Evolutionary conservation across 2,113 vertebrate species (phyloP).

Genomic region (Tympanuchus pallidicinctus): DNA sequence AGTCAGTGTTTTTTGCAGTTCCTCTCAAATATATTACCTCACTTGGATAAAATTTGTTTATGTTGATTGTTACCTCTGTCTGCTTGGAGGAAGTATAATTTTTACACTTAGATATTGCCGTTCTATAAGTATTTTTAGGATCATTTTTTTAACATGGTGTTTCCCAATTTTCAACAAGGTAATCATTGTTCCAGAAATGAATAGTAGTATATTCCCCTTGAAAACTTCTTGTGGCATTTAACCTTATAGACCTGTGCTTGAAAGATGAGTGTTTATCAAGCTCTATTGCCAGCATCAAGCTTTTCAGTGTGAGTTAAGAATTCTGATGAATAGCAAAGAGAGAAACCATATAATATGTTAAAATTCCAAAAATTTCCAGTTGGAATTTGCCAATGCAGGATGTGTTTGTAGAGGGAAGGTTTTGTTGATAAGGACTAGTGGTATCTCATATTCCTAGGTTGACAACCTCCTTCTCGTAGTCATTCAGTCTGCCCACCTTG

Average conservation of each 20-base stretch:
- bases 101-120: background rate
- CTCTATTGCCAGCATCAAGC: background rate
- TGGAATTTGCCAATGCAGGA: background rate
- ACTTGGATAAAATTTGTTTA: background rate
- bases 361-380: background rate
- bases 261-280: background rate
- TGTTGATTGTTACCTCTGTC: background rate
- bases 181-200: background rate
- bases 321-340: background rate
- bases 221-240: background rate
- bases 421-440: background rate
- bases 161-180: background rate
- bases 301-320: background rate
- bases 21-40: background rate
- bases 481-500: conserved; percentile 91
- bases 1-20: background rate
- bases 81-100: background rate
- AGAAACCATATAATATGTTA: background rate
- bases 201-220: background rate
- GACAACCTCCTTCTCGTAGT: conserved; percentile 93
- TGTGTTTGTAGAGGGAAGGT: background rate
- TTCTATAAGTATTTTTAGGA: background rate
- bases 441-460: conserved; percentile 80
- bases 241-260: background rate
- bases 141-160: background rate